Evolutionary conservation across 1,140 invertebrate species (phyloP).

Genomic region (Ooceraea biroi): DNA sequence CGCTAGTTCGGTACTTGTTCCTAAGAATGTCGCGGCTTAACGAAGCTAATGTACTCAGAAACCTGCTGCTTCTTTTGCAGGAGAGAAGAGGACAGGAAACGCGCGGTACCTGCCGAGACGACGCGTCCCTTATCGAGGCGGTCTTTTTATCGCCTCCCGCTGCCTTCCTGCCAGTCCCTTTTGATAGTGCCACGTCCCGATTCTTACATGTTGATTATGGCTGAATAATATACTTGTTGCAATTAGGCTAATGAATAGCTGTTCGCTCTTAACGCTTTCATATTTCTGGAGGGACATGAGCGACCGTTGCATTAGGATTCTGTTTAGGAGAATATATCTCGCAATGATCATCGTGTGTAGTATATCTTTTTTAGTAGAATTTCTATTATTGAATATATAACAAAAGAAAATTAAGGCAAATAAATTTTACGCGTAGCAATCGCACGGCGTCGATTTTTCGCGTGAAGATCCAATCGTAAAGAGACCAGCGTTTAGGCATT

Average conservation of each 20-base stretch:
- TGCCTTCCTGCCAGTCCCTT: neutral
- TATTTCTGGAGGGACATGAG: too few species aligned
- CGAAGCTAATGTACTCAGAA: conserved; percentile 39
- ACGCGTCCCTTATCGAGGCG: conserved; percentile 8
- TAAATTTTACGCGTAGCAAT: neutral
- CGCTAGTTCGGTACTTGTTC: conserved; percentile 9
- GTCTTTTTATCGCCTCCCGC: conserved; percentile 12
- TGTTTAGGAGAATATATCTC: neutral
- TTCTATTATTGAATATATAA: neutral
- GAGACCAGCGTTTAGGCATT: neutral
- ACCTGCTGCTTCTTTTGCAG: too few species aligned
- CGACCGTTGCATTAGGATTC: neutral
- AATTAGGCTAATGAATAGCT: neutral
- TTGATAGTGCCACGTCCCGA: conserved; percentile 16
- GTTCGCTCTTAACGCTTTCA: neutral
- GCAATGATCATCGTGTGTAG: neutral
- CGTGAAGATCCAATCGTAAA: conserved; percentile 22
- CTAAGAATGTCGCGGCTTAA: conserved; percentile 58
- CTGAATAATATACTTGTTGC: neutral
- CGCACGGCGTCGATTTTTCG: neutral
- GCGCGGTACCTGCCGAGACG: neutral
- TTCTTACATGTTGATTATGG: neutral
- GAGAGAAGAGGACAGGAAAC: neutral
- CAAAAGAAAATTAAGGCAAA: neutral
- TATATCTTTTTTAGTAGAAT: neutral